Conservation (phyloP, 2,797 vertebrate species). For the Periparus ater region DNA sequence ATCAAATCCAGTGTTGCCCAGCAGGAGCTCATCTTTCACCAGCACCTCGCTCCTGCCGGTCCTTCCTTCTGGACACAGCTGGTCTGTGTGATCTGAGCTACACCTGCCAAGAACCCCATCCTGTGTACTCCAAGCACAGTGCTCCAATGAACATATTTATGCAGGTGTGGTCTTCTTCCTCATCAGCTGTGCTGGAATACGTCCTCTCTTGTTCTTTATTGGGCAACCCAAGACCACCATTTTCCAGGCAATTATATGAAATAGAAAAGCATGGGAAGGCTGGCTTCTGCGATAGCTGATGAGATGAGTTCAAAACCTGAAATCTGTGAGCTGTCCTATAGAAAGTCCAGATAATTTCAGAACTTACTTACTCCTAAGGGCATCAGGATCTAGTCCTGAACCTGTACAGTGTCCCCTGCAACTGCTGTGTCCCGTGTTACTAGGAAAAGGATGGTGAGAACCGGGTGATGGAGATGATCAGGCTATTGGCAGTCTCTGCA, state of each 20-base stretch:
- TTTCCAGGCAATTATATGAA: not conserved
- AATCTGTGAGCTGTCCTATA: not conserved
- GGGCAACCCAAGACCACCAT: not conserved
- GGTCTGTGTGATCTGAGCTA: not conserved
- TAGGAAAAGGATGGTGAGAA: not conserved
- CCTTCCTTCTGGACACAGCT: not conserved
- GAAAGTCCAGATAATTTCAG: not conserved
- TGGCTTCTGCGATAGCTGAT: accelerated
- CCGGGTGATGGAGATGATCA: not conserved
- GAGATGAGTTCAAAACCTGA: not conserved
- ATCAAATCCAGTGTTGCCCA: not conserved
- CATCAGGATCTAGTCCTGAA: not conserved
- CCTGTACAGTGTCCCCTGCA: not conserved
- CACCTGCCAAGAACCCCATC: not conserved
- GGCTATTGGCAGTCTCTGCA: not conserved
- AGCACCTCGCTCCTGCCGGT: not conserved
- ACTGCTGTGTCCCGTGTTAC: not conserved
- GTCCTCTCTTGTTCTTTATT: not conserved
- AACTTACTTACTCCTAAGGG: not conserved
- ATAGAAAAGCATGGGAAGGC: not conserved
- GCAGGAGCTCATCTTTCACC: not conserved
- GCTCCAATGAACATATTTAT: not conserved
- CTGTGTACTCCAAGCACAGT: not conserved
- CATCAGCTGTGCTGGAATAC: not conserved
- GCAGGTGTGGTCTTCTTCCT: not conserved